Evolutionary conservation across 2,888 invertebrate genomes (phyloP).

Genomic region (Neoaliturus tenellus): DNA sequence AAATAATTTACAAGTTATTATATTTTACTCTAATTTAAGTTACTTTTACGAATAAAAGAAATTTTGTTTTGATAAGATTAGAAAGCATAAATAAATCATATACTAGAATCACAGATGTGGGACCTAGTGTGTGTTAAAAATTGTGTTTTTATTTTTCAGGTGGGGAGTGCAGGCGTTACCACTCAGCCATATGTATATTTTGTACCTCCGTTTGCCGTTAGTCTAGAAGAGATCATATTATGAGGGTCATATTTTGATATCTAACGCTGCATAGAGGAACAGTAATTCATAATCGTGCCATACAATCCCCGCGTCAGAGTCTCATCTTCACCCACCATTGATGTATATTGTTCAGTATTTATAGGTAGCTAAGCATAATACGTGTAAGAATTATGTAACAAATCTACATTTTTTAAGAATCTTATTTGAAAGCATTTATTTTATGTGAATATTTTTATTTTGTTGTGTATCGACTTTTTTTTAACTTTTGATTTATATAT

Average conservation of each 20-base stretch:
- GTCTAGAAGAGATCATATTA: constrained; percentile 56
- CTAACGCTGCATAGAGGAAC: constrained; percentile 65
- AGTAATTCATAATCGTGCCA: constrained; percentile 60
- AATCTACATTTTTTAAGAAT: not conserved
- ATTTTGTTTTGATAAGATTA: no score
- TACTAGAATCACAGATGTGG: no score
- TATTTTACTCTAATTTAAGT: no score
- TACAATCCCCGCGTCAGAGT: constrained; percentile 47
- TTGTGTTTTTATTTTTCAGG: not conserved
- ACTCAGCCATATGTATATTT: constrained; percentile 63
- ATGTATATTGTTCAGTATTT: constrained; percentile 6
- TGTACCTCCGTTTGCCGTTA: constrained; percentile 61
- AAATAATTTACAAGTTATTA: no score
- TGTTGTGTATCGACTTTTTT: not conserved
- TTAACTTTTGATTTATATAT: not conserved
- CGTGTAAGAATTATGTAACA: not conserved
- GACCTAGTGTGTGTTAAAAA: no score
- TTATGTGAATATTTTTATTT: not conserved
- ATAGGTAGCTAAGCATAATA: not conserved
- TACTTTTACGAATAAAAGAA: no score
- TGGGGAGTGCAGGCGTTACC: constrained; percentile 37
- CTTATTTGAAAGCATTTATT: not conserved
- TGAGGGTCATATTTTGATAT: constrained; percentile 63
- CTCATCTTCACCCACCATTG: constrained; percentile 1
- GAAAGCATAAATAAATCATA: no score